These are phyloP conservation scores for Macrotis lagotis DNA, from an alignment of 2,113 vertebrate species.

Conservation along the genomic window DNA sequence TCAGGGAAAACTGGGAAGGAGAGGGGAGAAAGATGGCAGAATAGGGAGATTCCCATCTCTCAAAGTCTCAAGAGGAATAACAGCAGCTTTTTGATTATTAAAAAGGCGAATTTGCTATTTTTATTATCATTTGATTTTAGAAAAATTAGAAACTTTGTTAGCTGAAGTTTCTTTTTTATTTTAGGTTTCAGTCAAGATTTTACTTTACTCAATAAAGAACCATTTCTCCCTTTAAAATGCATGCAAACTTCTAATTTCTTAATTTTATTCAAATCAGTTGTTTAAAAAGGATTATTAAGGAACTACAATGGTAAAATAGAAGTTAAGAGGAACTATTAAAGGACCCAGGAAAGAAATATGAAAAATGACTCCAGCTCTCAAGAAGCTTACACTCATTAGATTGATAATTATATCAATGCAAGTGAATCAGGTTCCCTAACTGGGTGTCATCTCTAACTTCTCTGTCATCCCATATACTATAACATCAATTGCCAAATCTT, in stretches of 20 bases:
- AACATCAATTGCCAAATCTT: neutral
- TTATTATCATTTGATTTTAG: neutral
- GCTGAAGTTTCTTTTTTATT: neutral
- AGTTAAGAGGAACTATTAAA: neutral
- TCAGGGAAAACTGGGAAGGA: no score
- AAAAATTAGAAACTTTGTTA: neutral
- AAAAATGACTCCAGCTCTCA: neutral
- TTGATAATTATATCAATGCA: neutral
- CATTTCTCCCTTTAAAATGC: neutral
- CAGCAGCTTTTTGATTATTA: rapidly evolving
- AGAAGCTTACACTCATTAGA: neutral
- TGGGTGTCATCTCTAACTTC: neutral
- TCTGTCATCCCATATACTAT: neutral
- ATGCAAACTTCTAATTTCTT: neutral
- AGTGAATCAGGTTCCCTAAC: neutral
- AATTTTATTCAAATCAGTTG: neutral
- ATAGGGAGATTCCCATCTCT: neutral
- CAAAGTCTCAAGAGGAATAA: neutral
- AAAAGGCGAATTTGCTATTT: neutral
- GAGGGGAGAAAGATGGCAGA: neutral
- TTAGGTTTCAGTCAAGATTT: neutral
- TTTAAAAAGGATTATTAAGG: neutral
- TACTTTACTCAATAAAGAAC: neutral
- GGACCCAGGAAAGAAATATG: neutral
- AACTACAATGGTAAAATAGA: neutral